These are phyloP conservation scores for Ctenoplectra terminalis DNA, from an alignment of 1,140 invertebrate genomes.

Conservation along the genomic window DNA sequence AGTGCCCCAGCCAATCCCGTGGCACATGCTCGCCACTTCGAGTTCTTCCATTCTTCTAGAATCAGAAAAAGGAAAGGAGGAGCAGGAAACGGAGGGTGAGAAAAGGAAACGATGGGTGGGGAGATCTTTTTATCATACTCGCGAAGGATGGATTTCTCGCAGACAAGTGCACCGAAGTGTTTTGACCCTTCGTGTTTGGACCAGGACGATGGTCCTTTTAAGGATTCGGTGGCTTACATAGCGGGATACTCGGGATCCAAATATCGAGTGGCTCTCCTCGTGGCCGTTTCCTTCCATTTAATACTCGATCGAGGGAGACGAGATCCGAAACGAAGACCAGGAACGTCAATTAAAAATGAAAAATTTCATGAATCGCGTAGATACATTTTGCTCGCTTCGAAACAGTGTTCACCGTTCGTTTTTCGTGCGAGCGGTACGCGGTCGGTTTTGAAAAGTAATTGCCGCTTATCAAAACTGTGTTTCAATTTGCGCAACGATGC, in stretches of 20 bases:
- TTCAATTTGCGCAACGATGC: not conserved
- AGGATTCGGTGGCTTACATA: constrained; percentile 15
- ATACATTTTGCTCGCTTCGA: not conserved
- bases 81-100: not conserved
- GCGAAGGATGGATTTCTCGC: constrained; percentile 37
- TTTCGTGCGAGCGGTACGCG: not conserved
- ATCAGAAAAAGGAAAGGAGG: constrained; percentile 12
- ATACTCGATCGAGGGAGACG: not conserved
- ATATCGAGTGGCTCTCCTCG: not conserved
- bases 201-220: constrained; percentile 21
- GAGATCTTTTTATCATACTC: constrained; percentile 66
- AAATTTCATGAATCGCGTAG: not conserved
- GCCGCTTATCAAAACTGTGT: not conserved
- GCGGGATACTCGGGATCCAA: not conserved
- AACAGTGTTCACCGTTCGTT: not conserved
- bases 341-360: not conserved
- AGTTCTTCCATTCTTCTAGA: constrained; percentile 57
- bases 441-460: constrained; percentile 9
- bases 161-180: constrained; percentile 33
- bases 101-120: not conserved
- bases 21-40: constrained; percentile 64
- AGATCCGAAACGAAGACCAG: not conserved
- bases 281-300: too few species aligned
- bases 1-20: constrained; percentile 56
- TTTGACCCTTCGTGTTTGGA: constrained; percentile 32